Evolutionary conservation across 2,888 invertebrate species (phyloP).

Genomic region (Agrotis puta): DNA sequence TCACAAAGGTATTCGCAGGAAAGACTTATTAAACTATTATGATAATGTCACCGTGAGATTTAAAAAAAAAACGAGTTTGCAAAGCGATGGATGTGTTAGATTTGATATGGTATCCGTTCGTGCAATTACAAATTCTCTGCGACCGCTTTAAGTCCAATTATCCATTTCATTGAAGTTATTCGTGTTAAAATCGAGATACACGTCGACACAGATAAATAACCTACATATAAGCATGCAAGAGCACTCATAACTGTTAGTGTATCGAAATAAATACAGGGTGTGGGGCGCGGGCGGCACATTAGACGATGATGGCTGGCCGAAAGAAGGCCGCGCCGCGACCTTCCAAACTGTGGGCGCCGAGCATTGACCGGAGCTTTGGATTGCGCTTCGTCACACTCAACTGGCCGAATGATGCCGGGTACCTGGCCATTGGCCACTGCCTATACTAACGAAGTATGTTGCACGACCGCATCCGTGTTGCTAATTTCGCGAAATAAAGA

Average conservation of each 20-base stretch:
- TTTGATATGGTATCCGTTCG: slow-evolving; percentile 76
- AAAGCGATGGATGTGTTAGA: slow-evolving; percentile 72
- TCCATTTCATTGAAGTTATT: slow-evolving; percentile 79
- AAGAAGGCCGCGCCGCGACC: slow-evolving; percentile 90
- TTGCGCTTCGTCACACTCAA: slow-evolving; percentile 76
- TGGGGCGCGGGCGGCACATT: slow-evolving; percentile 78
- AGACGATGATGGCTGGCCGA: slow-evolving; percentile 81
- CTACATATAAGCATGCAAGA: slow-evolving; percentile 88
- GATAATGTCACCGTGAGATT: slow-evolving; percentile 85
- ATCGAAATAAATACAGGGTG: slow-evolving; percentile 88
- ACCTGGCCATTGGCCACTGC: slow-evolving; percentile 67
- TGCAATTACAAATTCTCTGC: slow-evolving; percentile 75
- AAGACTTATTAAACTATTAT: slow-evolving; percentile 84
- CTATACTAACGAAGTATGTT: slow-evolving; percentile 66
- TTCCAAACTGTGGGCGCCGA: slow-evolving; percentile 86
- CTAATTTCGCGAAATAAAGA: slow-evolving; percentile 66
- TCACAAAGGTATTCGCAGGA: slow-evolving; percentile 86
- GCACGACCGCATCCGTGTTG: slow-evolving; percentile 73
- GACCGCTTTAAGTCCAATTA: slow-evolving; percentile 79
- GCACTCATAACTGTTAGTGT: slow-evolving; percentile 87
- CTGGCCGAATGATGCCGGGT: slow-evolving; percentile 70
- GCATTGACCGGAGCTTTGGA: slow-evolving; percentile 82
- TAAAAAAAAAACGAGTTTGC: slow-evolving; percentile 67
- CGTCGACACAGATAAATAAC: slow-evolving; percentile 88
- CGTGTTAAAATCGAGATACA: slow-evolving; percentile 79